Base-by-base conservation (phyloP, 2,888 invertebrate genomes). In the Dicycla oo region DNA sequence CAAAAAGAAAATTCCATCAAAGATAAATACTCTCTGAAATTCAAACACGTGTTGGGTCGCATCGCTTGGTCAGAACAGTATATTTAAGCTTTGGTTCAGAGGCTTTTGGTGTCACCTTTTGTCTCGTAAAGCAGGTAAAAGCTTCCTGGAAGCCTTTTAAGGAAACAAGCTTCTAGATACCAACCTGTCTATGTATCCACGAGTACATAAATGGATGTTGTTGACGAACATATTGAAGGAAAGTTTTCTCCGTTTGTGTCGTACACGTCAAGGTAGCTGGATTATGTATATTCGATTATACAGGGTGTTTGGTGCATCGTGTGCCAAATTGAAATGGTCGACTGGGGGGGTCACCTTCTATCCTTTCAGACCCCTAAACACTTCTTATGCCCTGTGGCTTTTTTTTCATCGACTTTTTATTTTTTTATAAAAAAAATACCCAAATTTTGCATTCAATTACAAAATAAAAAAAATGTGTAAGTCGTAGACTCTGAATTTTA, bases 211-310 rank as follows among this genome's bases (percentile, higher is more conserved):
- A 30, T 30, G 26, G 10, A 13, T 38, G 47, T 64, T 73, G 74
- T 74, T 49, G 47, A 49, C 58, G 75, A 74, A 80, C 60, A 78
- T 63, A 75, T 80, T 43, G 30, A 74, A 38, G 60, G 60, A 64
- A 79, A 63, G 23, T 73, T 73, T 74, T 53, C 26, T 38, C 26
- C 47, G 34, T 38, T 73, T 38, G 26, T 62, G 18, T 6, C 20
- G 78, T 13, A 43, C 13, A 20, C 6, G 13, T 49, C 30, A n/a
- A 73, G 30, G 15, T 38, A 11, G 1, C 13, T 34, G 13, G 47
- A 34, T 47, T 40, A 34, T 26, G 20, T 38, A 34, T 26, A 23
- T 38, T 38, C 8, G 6, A 45, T 13, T 34, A 5, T n/a, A n/a
- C n/a, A n/a, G n/a, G n/a, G n/a, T n/a, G n/a, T n/a, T n/a, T n/a